phyloP scores from a whole-genome alignment of 2,888 invertebrate species.

The Phymatocera aterrima region DNA sequence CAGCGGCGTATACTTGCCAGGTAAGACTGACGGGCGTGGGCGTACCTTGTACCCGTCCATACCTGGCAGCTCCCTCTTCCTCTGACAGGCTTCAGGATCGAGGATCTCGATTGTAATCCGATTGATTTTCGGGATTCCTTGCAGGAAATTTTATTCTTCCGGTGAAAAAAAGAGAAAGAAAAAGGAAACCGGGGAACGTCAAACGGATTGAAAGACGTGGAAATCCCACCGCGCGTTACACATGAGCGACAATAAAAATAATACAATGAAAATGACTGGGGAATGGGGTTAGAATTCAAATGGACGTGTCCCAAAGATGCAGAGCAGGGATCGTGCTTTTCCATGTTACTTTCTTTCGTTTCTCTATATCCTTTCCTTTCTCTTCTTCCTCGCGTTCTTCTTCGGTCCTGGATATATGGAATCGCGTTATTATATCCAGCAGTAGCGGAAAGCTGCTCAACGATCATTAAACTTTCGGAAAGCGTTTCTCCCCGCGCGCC shows the following conservation, averaged over 20 bases:
- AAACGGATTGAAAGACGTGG: neutral
- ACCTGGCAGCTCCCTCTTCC: neutral
- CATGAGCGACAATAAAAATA: neutral
- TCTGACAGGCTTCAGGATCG: neutral
- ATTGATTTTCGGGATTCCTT: neutral
- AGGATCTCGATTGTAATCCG: slow-evolving; percentile 1
- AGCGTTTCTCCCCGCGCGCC: neutral
- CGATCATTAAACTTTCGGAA: slow-evolving; percentile 2
- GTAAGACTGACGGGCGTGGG: slow-evolving; percentile 33
- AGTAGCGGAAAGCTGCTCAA: neutral
- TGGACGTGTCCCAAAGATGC: too few species aligned
- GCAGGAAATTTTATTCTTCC: too few species aligned
- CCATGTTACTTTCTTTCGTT: too few species aligned
- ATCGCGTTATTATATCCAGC: neutral
- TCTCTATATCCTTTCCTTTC: too few species aligned
- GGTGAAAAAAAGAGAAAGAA: too few species aligned
- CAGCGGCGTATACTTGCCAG: slow-evolving; percentile 27
- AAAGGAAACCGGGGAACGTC: neutral
- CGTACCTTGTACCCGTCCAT: too few species aligned
- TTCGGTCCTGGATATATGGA: neutral
- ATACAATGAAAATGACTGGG: neutral
- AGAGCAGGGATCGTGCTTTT: too few species aligned
- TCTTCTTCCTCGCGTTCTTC: neutral
- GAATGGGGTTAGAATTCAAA: neutral
- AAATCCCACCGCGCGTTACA: neutral